A percentile compares a stretch with the other conserved stretches of the same genome.
Conservation (phyloP, 1,140 invertebrate genomes). For the Bactericera cockerelli region DNA sequence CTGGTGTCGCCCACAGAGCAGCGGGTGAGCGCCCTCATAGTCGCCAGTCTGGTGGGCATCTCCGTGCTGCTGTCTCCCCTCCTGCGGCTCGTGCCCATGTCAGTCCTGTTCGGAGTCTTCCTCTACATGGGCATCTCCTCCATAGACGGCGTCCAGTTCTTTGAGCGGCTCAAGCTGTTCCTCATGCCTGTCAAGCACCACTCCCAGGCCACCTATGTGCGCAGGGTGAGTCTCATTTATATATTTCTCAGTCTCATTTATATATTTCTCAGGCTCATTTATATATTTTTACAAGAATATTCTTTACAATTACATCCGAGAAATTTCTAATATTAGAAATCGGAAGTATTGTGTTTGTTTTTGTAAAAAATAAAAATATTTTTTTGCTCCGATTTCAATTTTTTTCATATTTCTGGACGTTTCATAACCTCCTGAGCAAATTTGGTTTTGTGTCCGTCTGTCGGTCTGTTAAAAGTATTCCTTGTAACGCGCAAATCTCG, state of each 20-base stretch:
- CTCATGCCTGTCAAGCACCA: conserved; percentile 92
- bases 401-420: too few species aligned
- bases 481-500: too few species aligned
- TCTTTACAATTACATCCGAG: too few species aligned
- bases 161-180: conserved; percentile 63
- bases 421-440: too few species aligned
- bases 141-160: conserved; percentile 80
- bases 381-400: too few species aligned
- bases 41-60: conserved; percentile 57
- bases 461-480: too few species aligned
- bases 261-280: neutral
- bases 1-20: conserved; percentile 60
- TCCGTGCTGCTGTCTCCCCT: conserved; percentile 68
- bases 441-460: too few species aligned
- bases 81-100: conserved; percentile 70
- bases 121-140: conserved; percentile 92
- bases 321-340: too few species aligned
- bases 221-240: conserved; percentile 36
- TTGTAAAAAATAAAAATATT: too few species aligned
- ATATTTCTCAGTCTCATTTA: conserved; percentile 1
- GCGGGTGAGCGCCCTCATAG: conserved; percentile 55
- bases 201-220: conserved; percentile 62
- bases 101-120: conserved; percentile 90
- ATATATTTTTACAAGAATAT: too few species aligned
- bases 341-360: too few species aligned